Evolutionary conservation across 2,888 invertebrate species (phyloP).

Genomic region (Lasioglossum lativentre): DNA sequence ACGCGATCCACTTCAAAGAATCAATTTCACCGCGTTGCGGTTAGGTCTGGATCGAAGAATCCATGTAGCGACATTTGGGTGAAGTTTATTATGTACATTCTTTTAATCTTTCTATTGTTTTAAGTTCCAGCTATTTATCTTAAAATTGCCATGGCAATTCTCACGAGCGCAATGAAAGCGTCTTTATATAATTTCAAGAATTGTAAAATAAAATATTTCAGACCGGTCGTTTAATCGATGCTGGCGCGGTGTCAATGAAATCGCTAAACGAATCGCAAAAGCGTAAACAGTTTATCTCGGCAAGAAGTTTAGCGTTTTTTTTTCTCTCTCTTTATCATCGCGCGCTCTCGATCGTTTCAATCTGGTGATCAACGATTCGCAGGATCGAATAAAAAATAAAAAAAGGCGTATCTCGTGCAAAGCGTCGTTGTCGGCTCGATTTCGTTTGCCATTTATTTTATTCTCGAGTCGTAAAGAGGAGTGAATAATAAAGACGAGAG

Average conservation of each 20-base stretch:
- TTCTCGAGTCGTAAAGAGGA: conserved; percentile 5
- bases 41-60: background rate
- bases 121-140: too few species aligned
- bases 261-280: background rate
- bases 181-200: too few species aligned
- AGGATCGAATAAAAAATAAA: background rate
- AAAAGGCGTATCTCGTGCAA: background rate
- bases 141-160: too few species aligned
- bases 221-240: too few species aligned
- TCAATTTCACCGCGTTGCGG: conserved; percentile 16
- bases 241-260: background rate
- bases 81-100: background rate
- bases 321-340: background rate
- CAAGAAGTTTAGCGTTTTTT: background rate
- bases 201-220: too few species aligned
- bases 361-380: background rate
- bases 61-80: background rate
- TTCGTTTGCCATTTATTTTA: background rate
- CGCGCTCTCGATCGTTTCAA: background rate
- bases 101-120: background rate
- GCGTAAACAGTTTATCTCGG: conserved; percentile 1
- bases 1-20: conserved; percentile 21
- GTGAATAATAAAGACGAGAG: conserved; percentile 9
- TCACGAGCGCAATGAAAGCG: too few species aligned
- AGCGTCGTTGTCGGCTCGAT: background rate